Evolutionary conservation across 2,888 invertebrate genomes (phyloP).

Genomic region (Parnassius glacialis): DNA sequence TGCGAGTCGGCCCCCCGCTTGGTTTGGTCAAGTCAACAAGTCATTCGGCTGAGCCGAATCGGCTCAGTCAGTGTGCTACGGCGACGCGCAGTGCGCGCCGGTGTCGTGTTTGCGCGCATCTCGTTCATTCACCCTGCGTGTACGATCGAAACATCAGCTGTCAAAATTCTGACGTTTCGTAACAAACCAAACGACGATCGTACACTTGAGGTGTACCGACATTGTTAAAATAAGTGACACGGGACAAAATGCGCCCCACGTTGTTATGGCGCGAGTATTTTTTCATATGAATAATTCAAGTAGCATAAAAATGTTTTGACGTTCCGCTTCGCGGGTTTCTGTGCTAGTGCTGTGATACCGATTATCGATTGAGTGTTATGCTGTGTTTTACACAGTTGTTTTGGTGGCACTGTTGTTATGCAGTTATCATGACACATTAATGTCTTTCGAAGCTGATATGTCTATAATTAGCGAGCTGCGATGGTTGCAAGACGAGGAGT

Average conservation of each 20-base stretch:
- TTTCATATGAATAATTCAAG: conserved; percentile 51
- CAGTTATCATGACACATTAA: conserved; percentile 66
- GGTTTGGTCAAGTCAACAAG: conserved; percentile 31
- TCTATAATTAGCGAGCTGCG: conserved; percentile 75
- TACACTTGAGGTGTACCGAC: conserved; percentile 43
- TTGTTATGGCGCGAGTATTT: conserved; percentile 47
- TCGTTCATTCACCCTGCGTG: conserved; percentile 53
- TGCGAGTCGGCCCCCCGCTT: conserved; percentile 59
- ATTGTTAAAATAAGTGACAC: conserved; percentile 33
- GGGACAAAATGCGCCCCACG: conserved; percentile 29
- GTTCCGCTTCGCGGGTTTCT: conserved; percentile 45
- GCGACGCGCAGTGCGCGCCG: conserved; percentile 59
- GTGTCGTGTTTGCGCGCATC: conserved; percentile 48
- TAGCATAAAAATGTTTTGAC: conserved; percentile 51
- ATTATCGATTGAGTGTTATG: conserved; percentile 48
- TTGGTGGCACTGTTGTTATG: conserved; percentile 50
- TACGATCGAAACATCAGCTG: conserved; percentile 65
- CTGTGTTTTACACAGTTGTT: conserved; percentile 47
- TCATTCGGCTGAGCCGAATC: too few species aligned
- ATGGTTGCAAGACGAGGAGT: conserved; percentile 76
- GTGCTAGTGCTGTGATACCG: conserved; percentile 61
- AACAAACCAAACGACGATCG: conserved; percentile 42
- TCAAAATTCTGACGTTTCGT: conserved; percentile 69
- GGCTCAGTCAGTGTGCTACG: conserved; percentile 58
- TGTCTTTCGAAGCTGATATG: conserved; percentile 75